These are phyloP conservation scores for Abrostola triplasia DNA, from an alignment of 2,888 invertebrate species.

Conservation along the genomic window DNA sequence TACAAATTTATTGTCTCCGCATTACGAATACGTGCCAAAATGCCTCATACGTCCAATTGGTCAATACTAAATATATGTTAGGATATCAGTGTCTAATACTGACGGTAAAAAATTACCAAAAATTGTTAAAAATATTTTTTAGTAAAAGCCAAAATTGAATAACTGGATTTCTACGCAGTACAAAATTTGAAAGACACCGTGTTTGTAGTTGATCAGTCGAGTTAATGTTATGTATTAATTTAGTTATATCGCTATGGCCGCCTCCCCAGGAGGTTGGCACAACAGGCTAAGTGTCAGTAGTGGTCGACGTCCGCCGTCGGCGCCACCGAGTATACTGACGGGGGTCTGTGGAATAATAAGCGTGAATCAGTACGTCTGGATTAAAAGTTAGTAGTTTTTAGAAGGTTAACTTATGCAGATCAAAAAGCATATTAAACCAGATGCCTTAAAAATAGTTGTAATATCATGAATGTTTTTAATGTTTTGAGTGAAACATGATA, in stretches of 20 bases:
- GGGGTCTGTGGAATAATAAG: conserved; percentile 71
- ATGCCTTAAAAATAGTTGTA: too few relatives aligned
- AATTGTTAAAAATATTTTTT: conserved; percentile 46
- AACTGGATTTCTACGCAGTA: conserved; percentile 36
- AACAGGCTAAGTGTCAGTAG: conserved; percentile 78
- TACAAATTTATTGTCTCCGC: conserved; percentile 62
- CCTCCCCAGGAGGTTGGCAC: conserved; percentile 70
- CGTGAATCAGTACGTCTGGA: background rate
- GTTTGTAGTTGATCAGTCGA: conserved; percentile 70
- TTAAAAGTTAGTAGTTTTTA: too few relatives aligned
- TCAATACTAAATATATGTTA: conserved; percentile 46
- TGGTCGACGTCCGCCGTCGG: conserved; percentile 79
- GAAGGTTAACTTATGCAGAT: too few relatives aligned
- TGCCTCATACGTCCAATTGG: conserved; percentile 57
- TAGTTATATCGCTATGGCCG: conserved; percentile 44
- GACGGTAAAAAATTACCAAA: conserved; percentile 52
- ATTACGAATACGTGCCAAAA: conserved; percentile 49
- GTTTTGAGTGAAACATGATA: too few relatives aligned
- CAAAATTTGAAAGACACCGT: conserved; percentile 65
- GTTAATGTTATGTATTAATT: conserved; percentile 55
- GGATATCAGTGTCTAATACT: conserved; percentile 47
- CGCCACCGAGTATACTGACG: conserved; percentile 83
- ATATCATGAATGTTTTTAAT: too few relatives aligned
- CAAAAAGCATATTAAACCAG: too few relatives aligned
- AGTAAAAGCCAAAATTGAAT: conserved; percentile 48